A percentile compares a stretch with the other conserved stretches of the same genome.
Conservation (phyloP, 2,113 vertebrate species). For the Bombycilla garrulus region DNA sequence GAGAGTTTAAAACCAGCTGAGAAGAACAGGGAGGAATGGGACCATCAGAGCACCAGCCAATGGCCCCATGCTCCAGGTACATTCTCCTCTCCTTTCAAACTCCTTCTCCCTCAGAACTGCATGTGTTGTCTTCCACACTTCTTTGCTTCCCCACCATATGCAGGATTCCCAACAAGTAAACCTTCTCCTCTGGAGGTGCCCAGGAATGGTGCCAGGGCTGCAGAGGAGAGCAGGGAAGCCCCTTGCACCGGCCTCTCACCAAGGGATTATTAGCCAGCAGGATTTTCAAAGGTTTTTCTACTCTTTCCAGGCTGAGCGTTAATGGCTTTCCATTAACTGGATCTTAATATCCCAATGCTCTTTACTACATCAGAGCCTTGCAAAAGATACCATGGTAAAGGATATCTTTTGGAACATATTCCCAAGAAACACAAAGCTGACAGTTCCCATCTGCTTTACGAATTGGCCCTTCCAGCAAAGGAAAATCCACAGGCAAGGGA, state of each 20-base stretch:
- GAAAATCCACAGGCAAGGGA: constrained; percentile 25
- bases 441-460: not conserved
- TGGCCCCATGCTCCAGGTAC: not conserved
- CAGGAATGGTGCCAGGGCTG: not conserved
- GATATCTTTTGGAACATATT: not conserved
- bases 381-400: not conserved
- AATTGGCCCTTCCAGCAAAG: not conserved
- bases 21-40: not conserved
- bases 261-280: not conserved
- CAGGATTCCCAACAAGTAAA: not conserved
- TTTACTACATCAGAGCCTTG: not conserved
- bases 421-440: constrained; percentile 20
- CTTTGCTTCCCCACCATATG: not conserved
- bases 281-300: not conserved
- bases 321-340: not conserved
- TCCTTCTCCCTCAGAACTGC: not conserved
- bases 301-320: not conserved
- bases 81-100: not conserved
- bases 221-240: not conserved
- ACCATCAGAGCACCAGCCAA: not conserved
- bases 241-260: not conserved
- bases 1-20: not conserved
- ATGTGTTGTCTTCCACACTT: not conserved
- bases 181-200: not conserved
- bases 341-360: not conserved